phyloP scores from a whole-genome alignment of 2,113 vertebrate genomes.

The Chloroceryle aenea region DNA sequence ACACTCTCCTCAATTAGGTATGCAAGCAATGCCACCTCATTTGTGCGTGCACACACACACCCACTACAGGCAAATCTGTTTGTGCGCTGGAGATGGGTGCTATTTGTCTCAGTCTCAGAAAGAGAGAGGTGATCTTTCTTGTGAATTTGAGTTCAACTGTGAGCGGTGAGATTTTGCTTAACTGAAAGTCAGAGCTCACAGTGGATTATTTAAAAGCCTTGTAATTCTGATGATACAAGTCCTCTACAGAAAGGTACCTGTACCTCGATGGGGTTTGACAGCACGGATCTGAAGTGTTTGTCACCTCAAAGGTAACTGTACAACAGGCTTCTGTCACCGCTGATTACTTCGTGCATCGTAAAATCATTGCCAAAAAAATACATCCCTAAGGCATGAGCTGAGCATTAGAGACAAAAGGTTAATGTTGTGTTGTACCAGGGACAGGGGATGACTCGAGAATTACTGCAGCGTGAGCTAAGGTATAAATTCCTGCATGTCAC shows the following conservation, averaged over 20 bases:
- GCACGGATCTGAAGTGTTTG: neutral
- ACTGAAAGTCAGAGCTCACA: neutral
- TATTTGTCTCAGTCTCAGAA: slow-evolving; percentile 33
- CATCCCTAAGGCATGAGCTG: neutral
- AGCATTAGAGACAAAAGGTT: neutral
- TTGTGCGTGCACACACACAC: neutral
- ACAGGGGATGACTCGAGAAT: neutral
- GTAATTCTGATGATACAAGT: neutral
- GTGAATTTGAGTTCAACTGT: neutral
- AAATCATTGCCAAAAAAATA: neutral
- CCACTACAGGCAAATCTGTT: slow-evolving; percentile 21
- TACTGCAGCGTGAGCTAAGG: neutral
- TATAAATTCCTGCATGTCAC: neutral
- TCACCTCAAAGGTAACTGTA: neutral
- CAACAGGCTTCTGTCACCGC: neutral
- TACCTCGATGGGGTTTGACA: neutral
- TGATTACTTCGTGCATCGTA: neutral
- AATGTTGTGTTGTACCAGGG: neutral
- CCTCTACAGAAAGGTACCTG: neutral
- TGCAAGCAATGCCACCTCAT: neutral
- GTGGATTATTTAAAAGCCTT: slow-evolving; percentile 19
- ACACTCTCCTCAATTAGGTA: neutral
- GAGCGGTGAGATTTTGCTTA: neutral
- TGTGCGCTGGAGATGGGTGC: slow-evolving; percentile 15
- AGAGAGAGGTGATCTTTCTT: slow-evolving; percentile 22